Conservation (phyloP, 2,888 invertebrate species). For the Hirtodrosophila trivittata region DNA sequence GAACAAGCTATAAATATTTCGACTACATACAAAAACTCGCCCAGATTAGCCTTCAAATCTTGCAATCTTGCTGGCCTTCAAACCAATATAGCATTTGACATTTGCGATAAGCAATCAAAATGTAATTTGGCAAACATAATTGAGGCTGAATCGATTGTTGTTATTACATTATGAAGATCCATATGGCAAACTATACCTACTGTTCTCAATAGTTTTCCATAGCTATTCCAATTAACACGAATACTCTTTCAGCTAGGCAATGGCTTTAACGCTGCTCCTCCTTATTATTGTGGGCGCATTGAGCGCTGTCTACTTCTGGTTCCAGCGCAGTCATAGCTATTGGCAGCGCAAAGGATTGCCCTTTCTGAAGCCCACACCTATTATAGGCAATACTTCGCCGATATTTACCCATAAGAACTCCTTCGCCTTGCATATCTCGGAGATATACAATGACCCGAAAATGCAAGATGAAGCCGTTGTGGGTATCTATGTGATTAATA, state of each 20-base stretch:
- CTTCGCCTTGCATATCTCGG: conserved; percentile 79
- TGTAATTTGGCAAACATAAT: too few species aligned
- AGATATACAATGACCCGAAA: conserved; percentile 79
- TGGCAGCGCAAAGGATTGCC: conserved; percentile 82
- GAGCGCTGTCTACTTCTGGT: conserved; percentile 68
- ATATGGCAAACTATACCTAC: too few species aligned
- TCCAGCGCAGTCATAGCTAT: conserved; percentile 81
- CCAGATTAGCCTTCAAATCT: too few species aligned
- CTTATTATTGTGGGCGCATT: conserved; percentile 55
- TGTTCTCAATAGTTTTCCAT: too few species aligned
- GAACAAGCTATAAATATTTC: too few species aligned
- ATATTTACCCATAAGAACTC: conserved; percentile 73
- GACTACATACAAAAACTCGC: too few species aligned
- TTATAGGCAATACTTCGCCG: conserved; percentile 84
- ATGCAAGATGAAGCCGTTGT: conserved; percentile 75
- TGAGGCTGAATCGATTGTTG: too few species aligned
- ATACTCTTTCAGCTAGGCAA: conserved; percentile 23
- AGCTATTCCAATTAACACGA: too few species aligned
- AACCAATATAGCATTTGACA: too few species aligned
- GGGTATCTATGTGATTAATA: conserved; percentile 83
- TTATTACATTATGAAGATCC: too few species aligned
- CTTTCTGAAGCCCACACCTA: conserved; percentile 80
- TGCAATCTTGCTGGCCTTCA: too few species aligned
- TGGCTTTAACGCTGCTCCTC: conserved; percentile 66
- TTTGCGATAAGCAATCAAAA: too few species aligned